These are phyloP conservation scores for Ibidorhyncha struthersii DNA, from an alignment of 2,113 vertebrate species.

Conservation along the genomic window DNA sequence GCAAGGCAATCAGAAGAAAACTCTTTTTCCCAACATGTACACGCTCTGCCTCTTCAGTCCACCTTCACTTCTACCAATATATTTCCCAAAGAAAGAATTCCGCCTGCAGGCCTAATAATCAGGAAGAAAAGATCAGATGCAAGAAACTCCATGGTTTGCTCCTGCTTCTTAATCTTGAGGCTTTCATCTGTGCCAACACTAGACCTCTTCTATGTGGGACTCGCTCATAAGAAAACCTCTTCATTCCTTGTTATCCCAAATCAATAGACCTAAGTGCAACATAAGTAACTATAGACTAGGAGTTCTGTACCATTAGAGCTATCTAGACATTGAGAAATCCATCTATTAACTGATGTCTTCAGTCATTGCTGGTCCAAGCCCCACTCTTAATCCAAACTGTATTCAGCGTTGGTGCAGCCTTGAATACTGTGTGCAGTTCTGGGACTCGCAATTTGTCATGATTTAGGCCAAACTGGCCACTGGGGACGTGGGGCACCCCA, in stretches of 20 bases:
- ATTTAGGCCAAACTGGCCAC: too few relatives aligned
- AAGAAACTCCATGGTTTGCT: not conserved
- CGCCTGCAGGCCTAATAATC: not conserved
- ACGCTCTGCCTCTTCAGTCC: not conserved
- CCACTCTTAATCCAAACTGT: not conserved
- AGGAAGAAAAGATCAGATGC: not conserved
- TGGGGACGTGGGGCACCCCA: too few relatives aligned
- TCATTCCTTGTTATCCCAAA: not conserved
- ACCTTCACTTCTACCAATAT: not conserved
- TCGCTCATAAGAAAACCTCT: not conserved
- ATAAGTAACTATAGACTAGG: not conserved
- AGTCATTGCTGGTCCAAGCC: not conserved
- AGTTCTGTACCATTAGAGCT: not conserved
- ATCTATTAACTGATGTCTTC: not conserved
- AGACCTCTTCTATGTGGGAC: not conserved
- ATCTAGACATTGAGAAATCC: not conserved
- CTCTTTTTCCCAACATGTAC: not conserved
- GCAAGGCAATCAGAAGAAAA: not conserved
- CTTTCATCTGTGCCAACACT: not conserved
- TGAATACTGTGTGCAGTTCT: too few relatives aligned
- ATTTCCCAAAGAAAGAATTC: not conserved
- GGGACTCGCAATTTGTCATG: too few relatives aligned
- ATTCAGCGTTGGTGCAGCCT: too few relatives aligned
- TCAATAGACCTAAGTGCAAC: not conserved
- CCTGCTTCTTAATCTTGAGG: not conserved